A percentile compares a stretch with the other conserved stretches of the same genome.
These are phyloP conservation scores for Strigamia crassipes DNA, from an alignment of 2,888 invertebrate species.

Conservation along the genomic window DNA sequence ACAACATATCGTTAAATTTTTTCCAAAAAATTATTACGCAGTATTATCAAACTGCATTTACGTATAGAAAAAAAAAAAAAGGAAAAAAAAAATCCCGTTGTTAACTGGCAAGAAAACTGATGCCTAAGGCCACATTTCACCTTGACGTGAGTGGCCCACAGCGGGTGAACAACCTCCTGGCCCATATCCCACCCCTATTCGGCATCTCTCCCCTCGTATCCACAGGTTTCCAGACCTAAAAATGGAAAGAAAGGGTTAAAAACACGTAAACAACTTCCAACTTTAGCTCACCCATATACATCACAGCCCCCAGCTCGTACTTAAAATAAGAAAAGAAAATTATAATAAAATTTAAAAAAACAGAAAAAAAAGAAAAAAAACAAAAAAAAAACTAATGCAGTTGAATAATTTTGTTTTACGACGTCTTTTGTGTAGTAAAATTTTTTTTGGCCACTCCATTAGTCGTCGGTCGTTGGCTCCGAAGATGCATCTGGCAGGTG, in stretches of 20 bases:
- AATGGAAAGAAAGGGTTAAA: background rate
- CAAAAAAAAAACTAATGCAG: background rate
- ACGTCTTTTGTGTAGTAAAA: background rate
- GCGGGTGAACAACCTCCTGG: conserved; percentile 11
- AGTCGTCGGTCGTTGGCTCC: background rate
- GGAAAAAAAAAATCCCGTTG: conserved; percentile 8
- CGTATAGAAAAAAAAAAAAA: background rate
- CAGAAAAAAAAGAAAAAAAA: background rate
- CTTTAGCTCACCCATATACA: background rate
- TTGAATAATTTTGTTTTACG: background rate
- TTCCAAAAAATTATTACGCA: background rate
- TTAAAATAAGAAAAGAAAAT: background rate
- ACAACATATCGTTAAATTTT: background rate
- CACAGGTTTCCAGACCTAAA: background rate
- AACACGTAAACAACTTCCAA: background rate
- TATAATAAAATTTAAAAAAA: background rate
- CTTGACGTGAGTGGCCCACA: conserved; percentile 8
- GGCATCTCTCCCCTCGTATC: background rate
- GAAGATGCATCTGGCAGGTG: conserved; percentile 21
- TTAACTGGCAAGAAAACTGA: conserved; percentile 5
- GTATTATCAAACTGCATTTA: background rate
- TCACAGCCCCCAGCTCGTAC: background rate
- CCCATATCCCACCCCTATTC: conserved; percentile 10
- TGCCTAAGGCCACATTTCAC: conserved; percentile 16
- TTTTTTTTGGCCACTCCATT: background rate